phyloP scores from a whole-genome alignment of 2,888 invertebrate species.

The Andrena trimmerana region DNA sequence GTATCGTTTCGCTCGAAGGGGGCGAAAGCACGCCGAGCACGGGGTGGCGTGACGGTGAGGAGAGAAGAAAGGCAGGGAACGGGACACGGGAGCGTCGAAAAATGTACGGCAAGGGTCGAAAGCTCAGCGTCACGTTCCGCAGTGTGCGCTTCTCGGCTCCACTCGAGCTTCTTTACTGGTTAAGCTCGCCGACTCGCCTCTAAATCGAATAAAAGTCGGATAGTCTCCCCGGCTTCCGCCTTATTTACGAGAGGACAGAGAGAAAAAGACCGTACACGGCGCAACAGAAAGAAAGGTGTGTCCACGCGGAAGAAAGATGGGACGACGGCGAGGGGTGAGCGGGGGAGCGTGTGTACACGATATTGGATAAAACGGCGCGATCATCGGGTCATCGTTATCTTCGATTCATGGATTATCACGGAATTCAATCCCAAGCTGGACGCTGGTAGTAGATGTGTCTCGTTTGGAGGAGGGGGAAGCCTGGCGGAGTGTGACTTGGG shows the following conservation, averaged over 20 bases:
- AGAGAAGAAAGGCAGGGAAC: conserved; percentile 7
- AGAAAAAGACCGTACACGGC: conserved; percentile 31
- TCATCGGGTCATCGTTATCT: conserved; percentile 55
- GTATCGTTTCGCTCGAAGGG: conserved; percentile 14
- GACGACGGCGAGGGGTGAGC: not conserved
- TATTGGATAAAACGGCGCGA: conserved; percentile 60
- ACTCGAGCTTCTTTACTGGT: conserved; percentile 66
- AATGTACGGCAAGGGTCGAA: conserved; percentile 58
- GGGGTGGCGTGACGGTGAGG: not conserved
- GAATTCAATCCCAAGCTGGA: conserved; percentile 34
- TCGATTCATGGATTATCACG: conserved; percentile 45
- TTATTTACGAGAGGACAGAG: conserved; percentile 75
- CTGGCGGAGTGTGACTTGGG: conserved; percentile 15
- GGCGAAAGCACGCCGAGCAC: conserved; percentile 1
- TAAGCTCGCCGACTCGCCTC: conserved; percentile 68
- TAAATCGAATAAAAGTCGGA: conserved; percentile 80
- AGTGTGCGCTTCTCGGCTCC: conserved; percentile 58
- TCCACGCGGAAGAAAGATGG: not conserved
- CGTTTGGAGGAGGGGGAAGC: conserved; percentile 2
- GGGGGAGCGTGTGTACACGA: conserved; percentile 46
- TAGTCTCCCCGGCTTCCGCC: conserved; percentile 62
- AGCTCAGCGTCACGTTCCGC: conserved; percentile 58
- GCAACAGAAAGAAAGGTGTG: conserved; percentile 24
- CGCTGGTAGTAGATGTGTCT: conserved; percentile 23
- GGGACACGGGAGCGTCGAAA: conserved; percentile 51